Evolutionary conservation across 2,888 invertebrate genomes (phyloP).

Genomic region (Myopa tessellatipennis): DNA sequence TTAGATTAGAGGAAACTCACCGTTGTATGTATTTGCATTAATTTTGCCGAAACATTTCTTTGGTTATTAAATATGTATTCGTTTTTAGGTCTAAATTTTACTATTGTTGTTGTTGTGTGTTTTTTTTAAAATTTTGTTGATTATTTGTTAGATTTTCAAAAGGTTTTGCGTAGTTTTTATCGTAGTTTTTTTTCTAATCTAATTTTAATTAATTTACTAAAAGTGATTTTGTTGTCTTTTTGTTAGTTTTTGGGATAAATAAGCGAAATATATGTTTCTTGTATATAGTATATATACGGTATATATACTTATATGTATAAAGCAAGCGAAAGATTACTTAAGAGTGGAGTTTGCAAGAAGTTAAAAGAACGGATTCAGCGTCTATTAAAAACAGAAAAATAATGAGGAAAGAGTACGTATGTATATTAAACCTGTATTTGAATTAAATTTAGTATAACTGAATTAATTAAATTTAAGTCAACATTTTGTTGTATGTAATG

Average conservation of each 20-base stretch:
- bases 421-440: too few species aligned
- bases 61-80: conserved; percentile 51
- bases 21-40: conserved; percentile 50
- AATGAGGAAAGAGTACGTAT: too few species aligned
- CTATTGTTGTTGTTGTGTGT: conserved; percentile 54
- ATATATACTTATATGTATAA: neutral
- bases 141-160: conserved; percentile 51
- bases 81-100: conserved; percentile 59
- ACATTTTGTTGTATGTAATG: too few species aligned
- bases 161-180: conserved; percentile 49
- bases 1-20: conserved; percentile 65
- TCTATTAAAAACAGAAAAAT: too few species aligned
- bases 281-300: neutral
- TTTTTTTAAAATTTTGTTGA: conserved; percentile 53
- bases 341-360: neutral
- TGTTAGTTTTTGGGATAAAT: conserved; percentile 26
- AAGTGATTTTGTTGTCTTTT: conserved; percentile 23
- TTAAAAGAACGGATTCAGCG: too few species aligned
- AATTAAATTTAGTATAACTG: too few species aligned
- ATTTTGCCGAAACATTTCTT: conserved; percentile 49
- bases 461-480: too few species aligned
- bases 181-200: conserved; percentile 51
- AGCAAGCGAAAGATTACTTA: neutral
- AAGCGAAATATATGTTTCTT: neutral
- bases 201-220: conserved; percentile 44